Conservation (phyloP, 2,888 invertebrate genomes). For the Plebejus argus region DNA sequence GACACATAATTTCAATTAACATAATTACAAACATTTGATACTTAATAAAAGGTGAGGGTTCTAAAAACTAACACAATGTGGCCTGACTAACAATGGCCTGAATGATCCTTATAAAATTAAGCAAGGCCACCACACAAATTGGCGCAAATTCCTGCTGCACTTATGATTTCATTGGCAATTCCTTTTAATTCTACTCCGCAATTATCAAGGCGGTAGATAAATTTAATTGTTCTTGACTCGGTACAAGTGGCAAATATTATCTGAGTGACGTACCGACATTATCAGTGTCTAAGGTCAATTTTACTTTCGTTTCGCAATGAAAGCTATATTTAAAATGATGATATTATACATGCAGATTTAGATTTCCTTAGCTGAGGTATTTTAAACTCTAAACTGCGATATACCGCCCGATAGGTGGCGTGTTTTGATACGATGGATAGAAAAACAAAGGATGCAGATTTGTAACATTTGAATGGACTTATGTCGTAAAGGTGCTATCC, state of each 20-base stretch:
- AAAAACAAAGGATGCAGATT: not conserved
- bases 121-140: not conserved
- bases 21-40: not conserved
- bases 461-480: not conserved
- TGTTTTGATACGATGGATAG: not conserved
- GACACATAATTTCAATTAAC: conserved; percentile 3
- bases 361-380: not conserved
- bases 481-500: not conserved
- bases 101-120: not conserved
- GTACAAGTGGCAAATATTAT: conserved; percentile 13
- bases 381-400: not conserved
- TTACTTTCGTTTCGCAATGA: not conserved
- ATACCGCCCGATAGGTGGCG: not conserved
- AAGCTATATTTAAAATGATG: not conserved
- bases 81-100: not conserved
- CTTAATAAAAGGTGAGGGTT: not conserved
- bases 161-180: conserved; percentile 13
- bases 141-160: conserved; percentile 14
- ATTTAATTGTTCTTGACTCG: conserved; percentile 9
- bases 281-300: conserved; percentile 16
- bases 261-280: not conserved
- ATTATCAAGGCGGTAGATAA: conserved; percentile 25
- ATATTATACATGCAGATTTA: not conserved
- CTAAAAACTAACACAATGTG: not conserved
- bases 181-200: conserved; percentile 16